Percentiles rank a stretch among this genome's conserved stretches.
These are phyloP conservation scores for Sogatella furcifera DNA, from an alignment of 1,140 invertebrate genomes.

Conservation along the genomic window DNA sequence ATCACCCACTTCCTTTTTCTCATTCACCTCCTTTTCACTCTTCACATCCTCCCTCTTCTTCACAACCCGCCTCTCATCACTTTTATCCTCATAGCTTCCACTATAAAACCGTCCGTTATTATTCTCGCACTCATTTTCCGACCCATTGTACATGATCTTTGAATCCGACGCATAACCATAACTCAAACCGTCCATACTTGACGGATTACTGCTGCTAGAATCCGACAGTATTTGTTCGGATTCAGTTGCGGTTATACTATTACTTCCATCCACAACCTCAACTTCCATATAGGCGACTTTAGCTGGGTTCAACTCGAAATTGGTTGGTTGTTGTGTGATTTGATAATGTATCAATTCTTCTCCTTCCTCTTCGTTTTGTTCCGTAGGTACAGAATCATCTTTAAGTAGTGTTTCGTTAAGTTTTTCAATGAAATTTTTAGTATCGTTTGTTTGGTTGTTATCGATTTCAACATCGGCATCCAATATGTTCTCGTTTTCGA, in stretches of 20 bases:
- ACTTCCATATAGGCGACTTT: slow-evolving; percentile 13
- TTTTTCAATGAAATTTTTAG: slow-evolving; percentile 14
- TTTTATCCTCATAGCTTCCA: slow-evolving; percentile 1
- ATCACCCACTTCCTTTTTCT: background rate
- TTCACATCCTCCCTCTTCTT: too few species aligned
- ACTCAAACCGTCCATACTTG: slow-evolving; percentile 4
- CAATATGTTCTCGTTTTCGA: slow-evolving; percentile 25
- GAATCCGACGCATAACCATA: background rate
- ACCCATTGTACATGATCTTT: slow-evolving; percentile 11
- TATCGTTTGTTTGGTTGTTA: slow-evolving; percentile 2
- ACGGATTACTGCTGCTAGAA: slow-evolving; percentile 7
- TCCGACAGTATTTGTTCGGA: background rate
- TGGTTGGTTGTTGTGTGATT: background rate
- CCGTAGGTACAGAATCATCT: background rate
- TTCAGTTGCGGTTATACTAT: slow-evolving; percentile 1
- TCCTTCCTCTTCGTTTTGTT: background rate
- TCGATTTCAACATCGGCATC: background rate
- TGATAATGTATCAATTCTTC: slow-evolving; percentile 6
- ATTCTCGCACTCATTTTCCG: background rate
- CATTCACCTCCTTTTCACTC: background rate
- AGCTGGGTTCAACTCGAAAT: slow-evolving; percentile 4
- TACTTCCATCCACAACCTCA: slow-evolving; percentile 8
- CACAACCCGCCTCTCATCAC: too few species aligned
- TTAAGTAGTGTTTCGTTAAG: slow-evolving; percentile 9
- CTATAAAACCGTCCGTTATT: background rate